phyloP scores from a whole-genome alignment of 2,113 vertebrate species.

The Callionymus lyra region DNA sequence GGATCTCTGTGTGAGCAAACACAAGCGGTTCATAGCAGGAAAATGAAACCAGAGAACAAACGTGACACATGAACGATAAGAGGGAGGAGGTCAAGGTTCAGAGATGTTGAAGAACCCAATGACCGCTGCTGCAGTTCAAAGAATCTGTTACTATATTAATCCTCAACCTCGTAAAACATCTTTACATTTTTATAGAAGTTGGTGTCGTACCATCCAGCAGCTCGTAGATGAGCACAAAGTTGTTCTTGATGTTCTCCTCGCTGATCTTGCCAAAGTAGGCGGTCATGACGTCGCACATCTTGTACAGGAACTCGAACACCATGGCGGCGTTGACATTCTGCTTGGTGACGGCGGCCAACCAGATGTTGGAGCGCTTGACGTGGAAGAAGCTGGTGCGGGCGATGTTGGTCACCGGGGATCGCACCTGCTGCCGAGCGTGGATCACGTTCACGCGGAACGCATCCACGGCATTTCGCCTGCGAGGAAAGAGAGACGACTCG shows the following conservation, averaged over 20 bases:
- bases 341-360: slow-evolving; percentile 98
- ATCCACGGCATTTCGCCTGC: slow-evolving; percentile 93
- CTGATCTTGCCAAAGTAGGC: slow-evolving; percentile 99
- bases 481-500: neutral
- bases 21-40: slow-evolving; percentile 9
- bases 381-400: slow-evolving; percentile 98
- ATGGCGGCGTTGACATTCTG: slow-evolving; percentile 99
- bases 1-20: slow-evolving; percentile 77
- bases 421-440: slow-evolving; percentile 95
- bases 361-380: slow-evolving; percentile 98
- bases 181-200: too few relatives aligned
- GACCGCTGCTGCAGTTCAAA: too few relatives aligned
- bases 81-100: too few relatives aligned
- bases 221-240: slow-evolving; percentile 98
- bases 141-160: too few relatives aligned
- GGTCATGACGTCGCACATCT: slow-evolving; percentile 99
- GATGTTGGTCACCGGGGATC: slow-evolving; percentile 97
- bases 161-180: too few relatives aligned
- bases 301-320: slow-evolving; percentile 99
- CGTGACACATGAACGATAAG: neutral
- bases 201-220: slow-evolving; percentile 85
- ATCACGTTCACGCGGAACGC: slow-evolving; percentile 99
- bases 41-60: slow-evolving; percentile 8
- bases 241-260: slow-evolving; percentile 99
- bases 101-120: too few relatives aligned